Conservation (phyloP, 2,797 vertebrate genomes). For the Malurus leucopterus region DNA sequence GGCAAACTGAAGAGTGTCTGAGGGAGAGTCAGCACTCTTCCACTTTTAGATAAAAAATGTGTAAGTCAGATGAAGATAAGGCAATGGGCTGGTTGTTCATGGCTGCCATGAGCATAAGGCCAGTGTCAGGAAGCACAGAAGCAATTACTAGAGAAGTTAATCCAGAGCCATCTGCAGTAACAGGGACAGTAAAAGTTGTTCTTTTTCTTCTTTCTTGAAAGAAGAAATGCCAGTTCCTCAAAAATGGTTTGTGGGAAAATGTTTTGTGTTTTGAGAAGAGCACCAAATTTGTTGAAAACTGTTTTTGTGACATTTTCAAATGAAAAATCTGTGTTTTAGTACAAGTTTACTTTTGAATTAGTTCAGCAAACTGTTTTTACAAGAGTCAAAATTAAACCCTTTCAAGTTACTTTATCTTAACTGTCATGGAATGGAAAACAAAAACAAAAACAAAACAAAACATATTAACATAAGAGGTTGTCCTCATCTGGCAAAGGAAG, state of each 20-base stretch:
- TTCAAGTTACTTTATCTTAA: not conserved
- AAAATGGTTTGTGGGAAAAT: not conserved
- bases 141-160: not conserved
- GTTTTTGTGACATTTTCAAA: not conserved
- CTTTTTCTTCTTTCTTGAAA: not conserved
- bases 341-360: not conserved
- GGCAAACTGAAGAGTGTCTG: not conserved
- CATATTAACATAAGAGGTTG: not conserved
- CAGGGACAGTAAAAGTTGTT: not conserved
- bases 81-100: not conserved
- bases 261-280: not conserved
- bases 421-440: not conserved
- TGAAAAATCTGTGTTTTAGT: not conserved
- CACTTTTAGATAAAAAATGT: not conserved
- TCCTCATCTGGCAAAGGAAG: not conserved
- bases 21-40: not conserved
- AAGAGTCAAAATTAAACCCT: not conserved
- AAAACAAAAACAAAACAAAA: accelerated
- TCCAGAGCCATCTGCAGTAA: not conserved
- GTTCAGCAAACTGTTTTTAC: not conserved
- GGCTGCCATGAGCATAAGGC: not conserved
- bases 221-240: not conserved
- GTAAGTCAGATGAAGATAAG: not conserved
- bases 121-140: not conserved
- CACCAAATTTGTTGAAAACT: not conserved